Evolutionary conservation across 2,888 invertebrate genomes (phyloP).

Genomic region (Flabesymbios commensalis): DNA sequence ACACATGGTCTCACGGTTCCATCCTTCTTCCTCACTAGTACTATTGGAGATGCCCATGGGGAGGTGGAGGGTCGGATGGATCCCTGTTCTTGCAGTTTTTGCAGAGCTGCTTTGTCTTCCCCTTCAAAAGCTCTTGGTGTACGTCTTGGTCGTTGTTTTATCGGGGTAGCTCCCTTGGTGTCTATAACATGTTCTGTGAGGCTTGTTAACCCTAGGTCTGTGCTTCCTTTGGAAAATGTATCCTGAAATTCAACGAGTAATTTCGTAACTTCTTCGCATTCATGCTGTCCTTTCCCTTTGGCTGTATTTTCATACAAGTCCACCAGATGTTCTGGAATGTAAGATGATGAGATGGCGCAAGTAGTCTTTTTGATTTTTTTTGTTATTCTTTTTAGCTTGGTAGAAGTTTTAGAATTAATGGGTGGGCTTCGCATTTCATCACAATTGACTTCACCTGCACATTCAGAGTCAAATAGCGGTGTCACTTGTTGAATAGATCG

Average conservation of each 20-base stretch:
- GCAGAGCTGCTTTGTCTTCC: not conserved
- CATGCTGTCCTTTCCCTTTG: not conserved
- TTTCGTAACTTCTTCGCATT: not conserved
- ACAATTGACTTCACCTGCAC: no score
- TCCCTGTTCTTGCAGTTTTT: not conserved
- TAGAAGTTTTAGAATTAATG: no score
- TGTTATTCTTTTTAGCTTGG: no score
- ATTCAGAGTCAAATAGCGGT: no score
- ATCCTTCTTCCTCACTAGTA: not conserved
- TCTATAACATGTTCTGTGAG: not conserved
- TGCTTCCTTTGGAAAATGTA: not conserved
- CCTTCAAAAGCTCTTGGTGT: not conserved
- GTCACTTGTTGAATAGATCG: no score
- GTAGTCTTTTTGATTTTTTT: no score
- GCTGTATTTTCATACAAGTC: no score
- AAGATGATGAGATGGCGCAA: no score
- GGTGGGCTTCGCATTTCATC: no score
- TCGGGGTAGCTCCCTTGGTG: not conserved
- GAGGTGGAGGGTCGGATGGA: not conserved
- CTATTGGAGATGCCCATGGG: not conserved
- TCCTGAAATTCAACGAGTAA: not conserved
- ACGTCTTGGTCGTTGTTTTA: not conserved
- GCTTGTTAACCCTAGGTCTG: no score
- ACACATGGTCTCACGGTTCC: not conserved
- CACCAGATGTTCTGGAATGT: no score